Percentiles rank a stretch among this genome's conserved stretches.
phyloP scores from a whole-genome alignment of 2,113 vertebrate species.

The Sinocyclocheilus anshuiensis region DNA sequence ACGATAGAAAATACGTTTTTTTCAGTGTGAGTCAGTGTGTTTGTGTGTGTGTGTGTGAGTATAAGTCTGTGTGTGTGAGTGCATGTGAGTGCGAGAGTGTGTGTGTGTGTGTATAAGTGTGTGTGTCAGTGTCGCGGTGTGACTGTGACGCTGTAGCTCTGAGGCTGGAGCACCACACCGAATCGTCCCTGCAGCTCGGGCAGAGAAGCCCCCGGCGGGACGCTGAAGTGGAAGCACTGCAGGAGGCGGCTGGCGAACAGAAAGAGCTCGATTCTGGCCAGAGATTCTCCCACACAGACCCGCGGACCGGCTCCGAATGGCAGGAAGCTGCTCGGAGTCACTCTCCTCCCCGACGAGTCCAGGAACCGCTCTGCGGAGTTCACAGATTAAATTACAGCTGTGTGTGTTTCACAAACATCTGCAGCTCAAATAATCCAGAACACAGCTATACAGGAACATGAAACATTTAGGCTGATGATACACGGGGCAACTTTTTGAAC shows the following conservation, averaged over 20 bases:
- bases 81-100: too few relatives aligned
- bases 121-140: too few relatives aligned
- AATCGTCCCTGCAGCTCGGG: conserved; percentile 74
- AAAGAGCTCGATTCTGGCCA: conserved; percentile 78
- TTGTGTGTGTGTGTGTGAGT: too few relatives aligned
- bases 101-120: too few relatives aligned
- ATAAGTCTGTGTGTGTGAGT: too few relatives aligned
- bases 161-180: conserved; percentile 76
- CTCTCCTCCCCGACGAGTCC: conserved; percentile 63
- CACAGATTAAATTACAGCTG: conserved; percentile 37
- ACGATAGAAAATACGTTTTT: too few relatives aligned
- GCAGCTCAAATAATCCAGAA: background rate
- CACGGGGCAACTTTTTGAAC: too few relatives aligned
- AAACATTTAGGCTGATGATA: too few relatives aligned
- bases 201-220: conserved; percentile 55
- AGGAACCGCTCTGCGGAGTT: conserved; percentile 74
- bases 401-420: background rate
- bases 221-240: conserved; percentile 72
- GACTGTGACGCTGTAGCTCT: conserved; percentile 66
- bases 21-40: too few relatives aligned
- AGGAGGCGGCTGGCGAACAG: conserved; percentile 76
- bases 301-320: conserved; percentile 80
- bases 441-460: too few relatives aligned
- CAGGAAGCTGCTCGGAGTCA: conserved; percentile 68
- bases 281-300: conserved; percentile 77